Evolutionary conservation across 1,140 invertebrate species (phyloP).

Genomic region (Drosophila burlai): DNA sequence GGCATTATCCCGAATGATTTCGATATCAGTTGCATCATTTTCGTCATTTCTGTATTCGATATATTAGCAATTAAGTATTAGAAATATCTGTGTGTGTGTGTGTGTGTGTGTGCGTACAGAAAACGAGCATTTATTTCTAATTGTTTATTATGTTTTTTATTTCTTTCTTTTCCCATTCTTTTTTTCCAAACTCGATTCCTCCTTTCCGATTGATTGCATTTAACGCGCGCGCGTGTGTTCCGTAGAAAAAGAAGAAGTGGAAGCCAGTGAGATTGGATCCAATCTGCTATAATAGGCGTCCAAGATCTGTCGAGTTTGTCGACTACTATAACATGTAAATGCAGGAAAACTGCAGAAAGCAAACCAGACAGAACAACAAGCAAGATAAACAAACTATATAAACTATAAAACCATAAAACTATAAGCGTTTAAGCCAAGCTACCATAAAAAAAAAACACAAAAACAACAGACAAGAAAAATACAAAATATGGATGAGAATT

Average conservation of each 20-base stretch:
- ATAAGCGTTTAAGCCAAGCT: slow-evolving; percentile 57
- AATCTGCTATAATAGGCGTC: slow-evolving; percentile 79
- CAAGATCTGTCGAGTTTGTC: slow-evolving; percentile 82
- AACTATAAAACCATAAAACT: slow-evolving; percentile 2
- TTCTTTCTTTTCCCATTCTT: slow-evolving; percentile 66
- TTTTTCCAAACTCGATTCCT: slow-evolving; percentile 43
- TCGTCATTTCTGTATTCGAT: slow-evolving; percentile 20
- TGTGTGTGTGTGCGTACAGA: slow-evolving; percentile 49
- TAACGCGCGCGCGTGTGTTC: slow-evolving; percentile 49
- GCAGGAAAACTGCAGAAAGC: slow-evolving; percentile 9
- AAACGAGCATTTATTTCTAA: slow-evolving; percentile 67
- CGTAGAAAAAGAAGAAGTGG: slow-evolving; percentile 84
- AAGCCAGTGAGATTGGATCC: slow-evolving; percentile 85
- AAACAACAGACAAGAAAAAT: slow-evolving; percentile 29
- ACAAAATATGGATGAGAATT: slow-evolving; percentile 44
- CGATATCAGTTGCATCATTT: slow-evolving; percentile 20
- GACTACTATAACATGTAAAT: slow-evolving; percentile 84
- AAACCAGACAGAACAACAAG: slow-evolving; percentile 27
- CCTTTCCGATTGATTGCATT: slow-evolving; percentile 60
- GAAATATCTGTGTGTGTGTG: slow-evolving; percentile 44
- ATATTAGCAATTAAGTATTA: slow-evolving; percentile 22
- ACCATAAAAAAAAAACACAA: slow-evolving; percentile 27
- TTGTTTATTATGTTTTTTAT: slow-evolving; percentile 72
- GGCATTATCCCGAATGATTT: slow-evolving; percentile 29
- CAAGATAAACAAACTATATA: slow-evolving; percentile 9